Evolutionary conservation across 2,888 invertebrate species (phyloP).

Genomic region (Dugesia japonica): DNA sequence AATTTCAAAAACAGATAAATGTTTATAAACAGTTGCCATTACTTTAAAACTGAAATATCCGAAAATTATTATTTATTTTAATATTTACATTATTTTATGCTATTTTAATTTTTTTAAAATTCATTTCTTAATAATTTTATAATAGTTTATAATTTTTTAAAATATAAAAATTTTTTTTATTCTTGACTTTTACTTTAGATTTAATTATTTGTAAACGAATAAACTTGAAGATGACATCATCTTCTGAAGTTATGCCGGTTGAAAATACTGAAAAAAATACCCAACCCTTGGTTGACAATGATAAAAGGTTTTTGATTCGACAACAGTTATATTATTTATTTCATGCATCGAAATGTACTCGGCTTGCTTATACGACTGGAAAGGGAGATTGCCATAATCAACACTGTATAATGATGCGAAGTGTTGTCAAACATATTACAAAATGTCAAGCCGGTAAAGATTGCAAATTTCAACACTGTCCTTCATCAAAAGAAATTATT

Average conservation of each 20-base stretch:
- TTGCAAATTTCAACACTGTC: slow-evolving; percentile 70
- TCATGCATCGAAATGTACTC: background rate
- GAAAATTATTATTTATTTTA: background rate
- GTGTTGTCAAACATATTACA: slow-evolving; percentile 94
- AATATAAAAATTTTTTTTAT: background rate
- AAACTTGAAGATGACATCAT: slow-evolving; percentile 6
- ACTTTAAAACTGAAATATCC: background rate
- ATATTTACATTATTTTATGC: no score
- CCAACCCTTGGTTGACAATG: background rate
- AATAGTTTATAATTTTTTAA: background rate
- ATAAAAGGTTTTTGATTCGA: background rate
- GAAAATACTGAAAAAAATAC: background rate
- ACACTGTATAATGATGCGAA: slow-evolving; percentile 99
- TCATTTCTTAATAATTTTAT: no score
- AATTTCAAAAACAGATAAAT: background rate
- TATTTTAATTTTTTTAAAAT: no score
- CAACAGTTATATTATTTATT: slow-evolving; percentile 10
- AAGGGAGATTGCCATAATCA: slow-evolving; percentile 50
- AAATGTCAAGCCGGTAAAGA: slow-evolving; percentile 69
- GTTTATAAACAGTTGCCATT: slow-evolving; percentile 16
- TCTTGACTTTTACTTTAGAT: background rate
- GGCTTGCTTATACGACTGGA: background rate
- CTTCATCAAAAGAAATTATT: slow-evolving; percentile 90
- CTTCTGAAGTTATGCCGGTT: background rate
- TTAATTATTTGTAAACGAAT: background rate